Evolutionary conservation across 1,140 invertebrate genomes (phyloP).

Genomic region (Nephotettix cincticeps): DNA sequence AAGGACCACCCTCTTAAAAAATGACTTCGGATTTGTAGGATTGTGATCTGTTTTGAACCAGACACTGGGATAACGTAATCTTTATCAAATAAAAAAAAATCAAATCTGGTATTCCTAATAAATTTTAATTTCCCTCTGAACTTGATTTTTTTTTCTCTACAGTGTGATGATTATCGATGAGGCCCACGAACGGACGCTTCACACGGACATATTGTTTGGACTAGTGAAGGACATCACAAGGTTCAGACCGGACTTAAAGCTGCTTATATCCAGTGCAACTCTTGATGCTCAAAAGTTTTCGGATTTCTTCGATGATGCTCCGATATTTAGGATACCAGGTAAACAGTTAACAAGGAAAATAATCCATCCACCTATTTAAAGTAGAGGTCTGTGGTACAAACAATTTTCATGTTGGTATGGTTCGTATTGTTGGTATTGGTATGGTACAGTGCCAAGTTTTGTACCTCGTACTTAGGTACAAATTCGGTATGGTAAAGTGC

Average conservation of each 20-base stretch:
- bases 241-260: conserved; percentile 92
- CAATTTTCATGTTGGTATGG: too few species aligned
- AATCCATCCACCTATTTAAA: too few species aligned
- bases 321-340: conserved; percentile 96
- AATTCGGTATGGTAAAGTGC: too few species aligned
- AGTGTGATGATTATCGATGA: conserved; percentile 99
- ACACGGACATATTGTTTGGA: conserved; percentile 98
- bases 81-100: background rate
- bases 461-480: too few species aligned
- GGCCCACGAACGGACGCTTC: conserved; percentile 96
- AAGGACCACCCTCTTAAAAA: too few species aligned
- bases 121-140: too few species aligned
- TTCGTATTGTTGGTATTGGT: too few species aligned
- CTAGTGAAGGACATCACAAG: conserved; percentile 97
- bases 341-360: too few species aligned
- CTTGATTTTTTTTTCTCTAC: conserved; percentile 40
- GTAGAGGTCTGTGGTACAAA: too few species aligned
- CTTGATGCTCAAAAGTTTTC: conserved; percentile 98
- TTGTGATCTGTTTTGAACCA: background rate
- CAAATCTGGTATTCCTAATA: background rate
- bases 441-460: too few species aligned
- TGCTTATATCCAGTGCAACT: conserved; percentile 97
- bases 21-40: background rate
- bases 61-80: background rate
- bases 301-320: conserved; percentile 97